Base-by-base conservation (phyloP, 2,797 vertebrate species). In the Manis pentadactyla region DNA sequence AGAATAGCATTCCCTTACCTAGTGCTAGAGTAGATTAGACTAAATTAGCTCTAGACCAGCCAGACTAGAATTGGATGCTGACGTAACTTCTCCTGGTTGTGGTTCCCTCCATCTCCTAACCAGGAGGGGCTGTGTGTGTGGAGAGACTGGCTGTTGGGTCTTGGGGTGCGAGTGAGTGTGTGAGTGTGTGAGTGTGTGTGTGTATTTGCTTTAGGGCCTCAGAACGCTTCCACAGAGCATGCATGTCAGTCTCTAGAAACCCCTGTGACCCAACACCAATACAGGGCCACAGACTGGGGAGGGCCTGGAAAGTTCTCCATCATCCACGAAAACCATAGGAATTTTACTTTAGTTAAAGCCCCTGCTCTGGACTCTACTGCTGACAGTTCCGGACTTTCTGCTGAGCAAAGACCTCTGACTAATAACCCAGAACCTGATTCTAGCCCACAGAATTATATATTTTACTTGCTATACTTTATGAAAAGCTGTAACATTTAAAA, bases 51-150 rank as follows among this genome's bases (percentile, higher is more conserved):
- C 29, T 61, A 51, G 14, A 18, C 21, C 5, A 25, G 27, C 42
- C 19, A 27, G 42, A n/a, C 66, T 57, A 61, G 57, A 87, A 31
- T 73, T 39, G n/a, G 79, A 51, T 12, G 15, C 25, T 25, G 7
- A 34, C 25, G 2, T 4, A 19, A 49, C 19, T 71, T 55, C 81
- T 57, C 82, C 27, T 55, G 42, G 59, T 31, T 27, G 7, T 0
- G 1, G 4, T n/a, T 37, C 46, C 49, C 37, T 64, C 69, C 21
- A 21, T 31, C 13, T 34, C 71, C 18, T 31, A 51, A 83, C 12
- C 27, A 59, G 4, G 27, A 81, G 57, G 42, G 17, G 17, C 29
- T 0, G 0, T 4, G 11, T 4, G 15, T 39, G 9, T 51, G 21
- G 13, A 21, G 69, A 55, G 66, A 63, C 19, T 2, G 17, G 15